Evolutionary conservation across 1,140 invertebrate species (phyloP).

Genomic region (Globodera ellingtonae): DNA sequence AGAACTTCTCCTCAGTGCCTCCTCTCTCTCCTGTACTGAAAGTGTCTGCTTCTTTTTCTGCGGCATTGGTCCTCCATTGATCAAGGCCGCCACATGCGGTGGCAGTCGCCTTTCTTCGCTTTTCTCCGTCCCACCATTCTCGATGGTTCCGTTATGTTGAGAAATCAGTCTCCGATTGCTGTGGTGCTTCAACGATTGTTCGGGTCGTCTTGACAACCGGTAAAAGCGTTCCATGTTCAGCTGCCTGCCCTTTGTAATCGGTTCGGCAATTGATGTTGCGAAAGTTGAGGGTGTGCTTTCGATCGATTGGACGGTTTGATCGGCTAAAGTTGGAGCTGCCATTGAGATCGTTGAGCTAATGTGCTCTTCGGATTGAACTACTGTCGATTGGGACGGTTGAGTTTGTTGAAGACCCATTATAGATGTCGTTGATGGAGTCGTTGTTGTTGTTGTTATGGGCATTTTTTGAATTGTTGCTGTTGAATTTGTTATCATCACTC

Average conservation of each 20-base stretch:
- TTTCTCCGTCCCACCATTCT: not conserved
- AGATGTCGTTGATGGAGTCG: constrained; percentile 32
- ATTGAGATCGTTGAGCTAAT: not conserved
- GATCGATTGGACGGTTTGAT: not conserved
- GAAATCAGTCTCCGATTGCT: not conserved
- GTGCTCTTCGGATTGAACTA: not conserved
- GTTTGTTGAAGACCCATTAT: not conserved
- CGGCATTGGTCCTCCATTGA: constrained; percentile 5
- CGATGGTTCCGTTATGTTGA: constrained; percentile 1
- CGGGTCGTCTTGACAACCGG: constrained; percentile 29
- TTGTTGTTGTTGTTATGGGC: constrained; percentile 29
- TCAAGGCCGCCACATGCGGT: constrained; percentile 22
- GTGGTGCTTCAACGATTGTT: not conserved
- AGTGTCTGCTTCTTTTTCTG: constrained; percentile 9
- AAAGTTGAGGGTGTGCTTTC: not conserved
- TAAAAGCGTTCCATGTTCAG: constrained; percentile 63
- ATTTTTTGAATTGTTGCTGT: constrained; percentile 4
- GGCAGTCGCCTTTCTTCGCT: constrained; percentile 1
- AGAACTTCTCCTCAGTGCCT: not conserved
- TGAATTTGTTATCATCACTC: not conserved
- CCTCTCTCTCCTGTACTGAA: not conserved
- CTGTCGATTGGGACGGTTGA: constrained; percentile 3
- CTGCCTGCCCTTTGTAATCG: constrained; percentile 22
- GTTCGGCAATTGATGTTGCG: not conserved
- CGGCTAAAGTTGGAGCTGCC: not conserved